phyloP scores from a whole-genome alignment of 2,113 vertebrate genomes.

The Prinia subflava region DNA sequence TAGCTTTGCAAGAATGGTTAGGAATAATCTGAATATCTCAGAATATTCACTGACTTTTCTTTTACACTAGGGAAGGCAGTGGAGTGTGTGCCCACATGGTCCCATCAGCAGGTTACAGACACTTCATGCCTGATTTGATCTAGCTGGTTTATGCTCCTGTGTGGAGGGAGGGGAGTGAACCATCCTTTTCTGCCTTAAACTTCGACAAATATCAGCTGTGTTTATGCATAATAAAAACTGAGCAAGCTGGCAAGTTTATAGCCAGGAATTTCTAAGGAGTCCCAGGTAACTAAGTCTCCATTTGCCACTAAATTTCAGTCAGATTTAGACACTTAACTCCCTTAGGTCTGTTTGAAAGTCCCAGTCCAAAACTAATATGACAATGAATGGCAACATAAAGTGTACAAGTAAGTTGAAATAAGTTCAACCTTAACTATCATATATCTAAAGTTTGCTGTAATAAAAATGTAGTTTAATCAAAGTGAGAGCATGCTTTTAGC shows the following conservation, averaged over 20 bases:
- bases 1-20: background rate
- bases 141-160: accelerated
- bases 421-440: background rate
- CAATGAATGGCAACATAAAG: background rate
- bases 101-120: background rate
- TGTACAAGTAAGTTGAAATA: background rate
- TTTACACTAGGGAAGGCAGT: background rate
- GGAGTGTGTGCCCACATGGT: accelerated
- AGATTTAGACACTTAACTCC: background rate
- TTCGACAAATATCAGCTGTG: background rate
- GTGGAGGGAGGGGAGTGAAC: accelerated
- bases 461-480: background rate
- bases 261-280: background rate
- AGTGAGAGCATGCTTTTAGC: background rate
- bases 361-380: background rate
- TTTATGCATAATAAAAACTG: background rate
- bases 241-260: background rate
- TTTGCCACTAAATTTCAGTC: background rate
- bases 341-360: background rate
- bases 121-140: background rate
- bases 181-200: background rate
- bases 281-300: background rate
- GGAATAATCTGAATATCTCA: background rate
- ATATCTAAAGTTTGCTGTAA: background rate
- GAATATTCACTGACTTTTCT: background rate